phyloP scores from a whole-genome alignment of 1,140 invertebrate species.

The Ostrea edulis region DNA sequence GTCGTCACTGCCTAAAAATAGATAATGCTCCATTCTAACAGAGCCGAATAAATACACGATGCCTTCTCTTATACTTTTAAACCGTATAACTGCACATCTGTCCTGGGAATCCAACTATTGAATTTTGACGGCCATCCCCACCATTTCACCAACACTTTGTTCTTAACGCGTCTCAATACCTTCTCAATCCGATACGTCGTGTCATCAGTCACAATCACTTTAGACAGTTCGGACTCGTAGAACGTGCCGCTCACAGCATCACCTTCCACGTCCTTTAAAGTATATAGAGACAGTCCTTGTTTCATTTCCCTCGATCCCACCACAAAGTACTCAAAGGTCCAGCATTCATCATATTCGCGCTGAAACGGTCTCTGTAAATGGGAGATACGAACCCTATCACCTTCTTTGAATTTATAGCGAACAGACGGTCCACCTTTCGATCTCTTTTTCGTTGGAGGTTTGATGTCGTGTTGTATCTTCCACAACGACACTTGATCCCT shows the following conservation, averaged over 20 bases:
- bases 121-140: slow-evolving; percentile 43
- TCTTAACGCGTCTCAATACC: background rate
- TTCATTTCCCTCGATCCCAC: background rate
- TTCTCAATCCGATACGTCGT: slow-evolving; percentile 39
- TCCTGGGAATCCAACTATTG: slow-evolving; percentile 27
- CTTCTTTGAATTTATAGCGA: slow-evolving; percentile 39
- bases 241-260: slow-evolving; percentile 41
- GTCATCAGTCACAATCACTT: background rate
- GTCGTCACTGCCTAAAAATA: slow-evolving; percentile 46
- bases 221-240: slow-evolving; percentile 40
- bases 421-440: background rate
- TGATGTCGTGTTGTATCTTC: slow-evolving; percentile 30
- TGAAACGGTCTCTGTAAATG: slow-evolving; percentile 30
- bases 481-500: background rate
- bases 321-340: slow-evolving; percentile 44
- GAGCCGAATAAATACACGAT: background rate
- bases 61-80: slow-evolving; percentile 32
- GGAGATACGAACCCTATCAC: slow-evolving; percentile 6
- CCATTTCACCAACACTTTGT: slow-evolving; percentile 40
- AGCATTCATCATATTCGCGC: slow-evolving; percentile 35
- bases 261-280: slow-evolving; percentile 33
- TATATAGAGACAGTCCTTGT: slow-evolving; percentile 42
- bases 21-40: slow-evolving; percentile 43
- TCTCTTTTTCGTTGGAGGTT: background rate
- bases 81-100: background rate